phyloP scores from a whole-genome alignment of 2,797 vertebrate genomes.

The Leucoraja ocellata region DNA sequence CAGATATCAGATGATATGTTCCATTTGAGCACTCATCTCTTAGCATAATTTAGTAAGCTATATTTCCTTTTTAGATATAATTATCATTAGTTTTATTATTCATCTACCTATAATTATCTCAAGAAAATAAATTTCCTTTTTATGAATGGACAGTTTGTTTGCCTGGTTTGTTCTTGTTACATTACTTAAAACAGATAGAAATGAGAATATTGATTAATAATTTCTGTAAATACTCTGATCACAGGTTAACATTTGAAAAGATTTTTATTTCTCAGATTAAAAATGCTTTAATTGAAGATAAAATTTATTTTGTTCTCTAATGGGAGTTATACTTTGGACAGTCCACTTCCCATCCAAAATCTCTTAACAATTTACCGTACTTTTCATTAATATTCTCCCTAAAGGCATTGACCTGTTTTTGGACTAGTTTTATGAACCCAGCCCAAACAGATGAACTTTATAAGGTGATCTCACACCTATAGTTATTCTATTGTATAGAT shows the following conservation, averaged over 20 bases:
- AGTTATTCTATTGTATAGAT: neutral
- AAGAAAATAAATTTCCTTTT: neutral
- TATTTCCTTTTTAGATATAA: neutral
- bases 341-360: neutral
- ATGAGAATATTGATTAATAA: neutral
- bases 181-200: neutral
- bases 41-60: neutral
- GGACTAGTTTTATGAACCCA: neutral
- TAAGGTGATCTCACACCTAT: neutral
- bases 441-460: neutral
- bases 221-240: neutral
- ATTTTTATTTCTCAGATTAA: neutral
- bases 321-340: neutral
- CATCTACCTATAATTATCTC: neutral
- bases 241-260: too few relatives aligned
- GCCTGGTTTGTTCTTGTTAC: neutral
- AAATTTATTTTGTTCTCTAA: neutral
- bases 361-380: neutral
- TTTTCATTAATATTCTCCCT: neutral
- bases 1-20: neutral
- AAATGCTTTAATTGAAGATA: neutral
- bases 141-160: neutral
- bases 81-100: neutral
- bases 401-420: neutral
- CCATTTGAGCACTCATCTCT: neutral